Evolutionary conservation across 1,140 invertebrate species (phyloP), one percentile per base, ranked within the genome.

Genomic region (Calliopsis andreniformis): DNA sequence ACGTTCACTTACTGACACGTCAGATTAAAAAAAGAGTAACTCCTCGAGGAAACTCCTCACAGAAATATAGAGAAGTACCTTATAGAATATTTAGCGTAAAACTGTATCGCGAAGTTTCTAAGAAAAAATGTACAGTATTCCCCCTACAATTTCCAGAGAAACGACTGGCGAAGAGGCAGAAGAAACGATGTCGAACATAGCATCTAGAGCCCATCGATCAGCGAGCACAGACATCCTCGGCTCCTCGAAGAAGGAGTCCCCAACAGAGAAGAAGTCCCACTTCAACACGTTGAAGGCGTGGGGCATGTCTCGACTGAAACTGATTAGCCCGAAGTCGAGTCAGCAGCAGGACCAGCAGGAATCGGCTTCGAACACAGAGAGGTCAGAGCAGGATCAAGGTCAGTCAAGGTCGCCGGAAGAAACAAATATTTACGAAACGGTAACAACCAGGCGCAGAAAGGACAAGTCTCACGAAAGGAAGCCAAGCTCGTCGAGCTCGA

Each of bases 281-380:
- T 96, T 97, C 82, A 96, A 96, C 89, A 95, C 94, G 14, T 89
- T 97, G 47, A 96, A 96, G 88, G 95, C 96, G 87, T 97, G 96
- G 96, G 96, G 96, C 28, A 95, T 94, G 84, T 96, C 94, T 61
- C 93, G 96, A 81, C 92, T 97, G 81, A 95, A 95, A 86, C 93
- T 95, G 82, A 95, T 96, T 77, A 94, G 94, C 78, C 94, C 95
- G 68, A 95, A 92, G 59, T 93, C 88, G 43, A 89, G 47, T 73
- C 88, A 86, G 53, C 76, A 81, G 12, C 43, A 89, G 90, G 18
- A 93, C 90, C 82, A 92, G 89, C 85, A 92, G 32, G 69, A 79
- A 16, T 3, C 87, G 91, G 93, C 72, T 88, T 93, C 66, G 25
- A 85, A 30, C 66, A 90, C 89, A 71, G 91, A 91, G 30, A 90